Evolutionary conservation across 2,797 vertebrate genomes (phyloP), one percentile per base, ranked within the genome.

Genomic region (Periparus ater): DNA sequence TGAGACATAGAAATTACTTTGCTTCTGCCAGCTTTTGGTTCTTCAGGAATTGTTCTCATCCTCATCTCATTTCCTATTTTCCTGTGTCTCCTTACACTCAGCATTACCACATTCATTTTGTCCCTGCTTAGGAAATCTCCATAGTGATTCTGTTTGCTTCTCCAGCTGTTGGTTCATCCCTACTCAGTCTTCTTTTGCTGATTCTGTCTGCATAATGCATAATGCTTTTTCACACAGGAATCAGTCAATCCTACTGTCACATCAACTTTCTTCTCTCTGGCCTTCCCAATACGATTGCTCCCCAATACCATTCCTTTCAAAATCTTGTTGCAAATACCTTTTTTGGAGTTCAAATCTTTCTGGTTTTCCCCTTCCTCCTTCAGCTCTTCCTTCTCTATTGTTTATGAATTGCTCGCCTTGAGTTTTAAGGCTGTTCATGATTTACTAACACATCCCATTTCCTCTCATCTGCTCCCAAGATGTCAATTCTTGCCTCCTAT

Each of bases 381-480:
- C 18, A 0, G 62, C 45, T 87, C 68, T 79, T 57, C 40, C 17
- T 85, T 71, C 61, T 89, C 61, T 75, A 23, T 93, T 96, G 93
- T 95, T 96, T 94, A 93, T 83, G 61, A 68, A 44, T 92, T 74
- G 54, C 79, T 96, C 17, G 65, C 54, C 65, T 94, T 78, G 58
- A 92, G 53, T 94, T 94, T 90, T 89, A 73, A 92, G 91, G 85
- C 78, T 74, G 74, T 77, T 94, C 89, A 66, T 95, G 93, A 95
- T 96, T 93, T 96, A 96, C 91, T 75, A 86, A 71, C 66, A 71
- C 66, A 89, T 85, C 72, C 78, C 58, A 83, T 89, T 96, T 96
- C 95, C 94, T 88, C 89, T 96, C 95, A 95, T 97, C 93, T 95
- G 95, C 66, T 96, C 91, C 92, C 95, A 97, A 96, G 93, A 96